Evolutionary conservation across 2,113 vertebrate species (phyloP).

Genomic region (Misgurnus anguillicaudatus): DNA sequence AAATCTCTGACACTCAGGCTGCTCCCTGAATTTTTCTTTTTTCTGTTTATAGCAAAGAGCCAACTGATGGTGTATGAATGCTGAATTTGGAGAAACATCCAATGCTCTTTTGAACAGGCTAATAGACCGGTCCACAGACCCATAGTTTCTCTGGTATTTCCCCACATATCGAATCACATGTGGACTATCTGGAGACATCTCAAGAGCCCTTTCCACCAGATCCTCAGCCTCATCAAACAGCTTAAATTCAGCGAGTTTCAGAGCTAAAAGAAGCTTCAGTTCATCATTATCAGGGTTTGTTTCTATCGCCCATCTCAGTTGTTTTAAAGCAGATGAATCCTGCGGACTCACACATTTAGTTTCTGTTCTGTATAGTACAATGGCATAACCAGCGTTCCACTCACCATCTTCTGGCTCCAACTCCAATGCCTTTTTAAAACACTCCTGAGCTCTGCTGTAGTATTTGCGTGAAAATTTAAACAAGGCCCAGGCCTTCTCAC

Average conservation of each 20-base stretch:
- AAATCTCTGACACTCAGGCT: background rate
- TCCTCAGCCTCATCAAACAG: constrained; percentile 9
- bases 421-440: background rate
- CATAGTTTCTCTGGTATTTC: constrained; percentile 27
- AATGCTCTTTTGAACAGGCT: constrained; percentile 41
- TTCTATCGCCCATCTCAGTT: background rate
- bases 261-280: no score
- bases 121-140: background rate
- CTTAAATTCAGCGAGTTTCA: no score
- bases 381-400: constrained; percentile 74
- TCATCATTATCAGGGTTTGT: no score
- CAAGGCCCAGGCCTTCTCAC: constrained; percentile 76
- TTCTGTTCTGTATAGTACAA: constrained; percentile 62
- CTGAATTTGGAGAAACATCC: constrained; percentile 27
- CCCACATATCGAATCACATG: constrained; percentile 33
- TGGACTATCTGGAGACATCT: no score
- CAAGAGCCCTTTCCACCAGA: constrained; percentile 60
- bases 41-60: constrained; percentile 54
- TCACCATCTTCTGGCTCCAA: constrained; percentile 49
- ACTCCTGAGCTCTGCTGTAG: constrained; percentile 34
- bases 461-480: constrained; percentile 70
- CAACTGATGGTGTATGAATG: constrained; percentile 59
- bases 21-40: no score
- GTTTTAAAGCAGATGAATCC: background rate
- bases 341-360: accelerated